These are phyloP conservation scores for Dunckerocampus dactyliophorus DNA, from an alignment of 2,113 vertebrate genomes.

Conservation along the genomic window DNA sequence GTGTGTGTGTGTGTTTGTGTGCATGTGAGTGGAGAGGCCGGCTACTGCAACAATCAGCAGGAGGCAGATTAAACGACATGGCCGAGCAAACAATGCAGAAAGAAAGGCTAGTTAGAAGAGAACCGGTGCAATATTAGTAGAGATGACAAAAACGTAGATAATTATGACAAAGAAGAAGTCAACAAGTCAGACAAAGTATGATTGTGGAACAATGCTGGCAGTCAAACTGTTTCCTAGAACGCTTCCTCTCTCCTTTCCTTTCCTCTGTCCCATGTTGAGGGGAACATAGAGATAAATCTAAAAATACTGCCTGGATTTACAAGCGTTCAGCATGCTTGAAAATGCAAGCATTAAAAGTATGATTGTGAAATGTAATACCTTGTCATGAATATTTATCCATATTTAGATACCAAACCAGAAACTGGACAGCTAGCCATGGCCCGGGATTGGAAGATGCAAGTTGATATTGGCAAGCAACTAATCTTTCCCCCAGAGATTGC, in stretches of 20 bases:
- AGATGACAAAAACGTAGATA: neutral
- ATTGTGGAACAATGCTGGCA: slow-evolving; percentile 1
- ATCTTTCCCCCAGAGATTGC: too few relatives aligned
- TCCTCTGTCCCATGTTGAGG: neutral
- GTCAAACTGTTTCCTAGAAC: slow-evolving; percentile 2
- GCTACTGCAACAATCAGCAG: neutral
- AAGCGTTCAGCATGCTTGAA: neutral
- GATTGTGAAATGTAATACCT: too few relatives aligned
- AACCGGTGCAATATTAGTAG: neutral
- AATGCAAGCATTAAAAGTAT: too few relatives aligned
- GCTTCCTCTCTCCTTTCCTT: slow-evolving; percentile 1
- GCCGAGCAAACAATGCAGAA: neutral
- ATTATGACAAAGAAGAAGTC: neutral
- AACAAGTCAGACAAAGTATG: too few relatives aligned
- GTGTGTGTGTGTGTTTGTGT: neutral
- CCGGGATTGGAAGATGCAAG: too few relatives aligned
- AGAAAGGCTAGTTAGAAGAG: neutral
- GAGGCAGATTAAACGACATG: neutral
- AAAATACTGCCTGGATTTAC: neutral
- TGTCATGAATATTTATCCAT: too few relatives aligned
- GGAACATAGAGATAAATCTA: neutral
- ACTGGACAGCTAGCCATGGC: too few relatives aligned
- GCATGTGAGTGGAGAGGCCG: neutral
- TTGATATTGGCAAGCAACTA: too few relatives aligned
- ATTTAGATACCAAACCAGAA: too few relatives aligned